Percentiles rank a stretch among this genome's conserved stretches.
Evolutionary conservation across 2,113 vertebrate genomes (phyloP).

Genomic region (Corythaixoides concolor): DNA sequence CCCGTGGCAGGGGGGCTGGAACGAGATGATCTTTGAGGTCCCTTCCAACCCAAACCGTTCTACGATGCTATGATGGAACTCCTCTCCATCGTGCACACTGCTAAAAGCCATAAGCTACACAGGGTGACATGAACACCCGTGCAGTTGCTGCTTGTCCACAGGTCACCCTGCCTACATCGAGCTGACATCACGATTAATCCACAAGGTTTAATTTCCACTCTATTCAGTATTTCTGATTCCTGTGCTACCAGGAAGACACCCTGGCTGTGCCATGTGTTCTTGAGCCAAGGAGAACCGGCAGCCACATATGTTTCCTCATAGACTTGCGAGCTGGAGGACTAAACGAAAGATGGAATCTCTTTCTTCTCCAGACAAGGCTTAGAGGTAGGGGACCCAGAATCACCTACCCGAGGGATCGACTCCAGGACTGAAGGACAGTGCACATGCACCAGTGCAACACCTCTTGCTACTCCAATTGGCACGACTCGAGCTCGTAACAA

Average conservation of each 20-base stretch:
- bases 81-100: not conserved
- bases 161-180: not conserved
- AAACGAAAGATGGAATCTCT: fast-evolving
- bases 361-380: not conserved
- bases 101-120: fast-evolving
- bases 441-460: fast-evolving
- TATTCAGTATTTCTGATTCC: fast-evolving
- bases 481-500: not conserved
- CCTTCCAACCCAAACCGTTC: too few relatives aligned
- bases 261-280: too few relatives aligned
- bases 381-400: not conserved
- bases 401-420: fast-evolving
- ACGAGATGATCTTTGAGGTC: too few relatives aligned
- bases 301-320: not conserved
- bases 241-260: not conserved
- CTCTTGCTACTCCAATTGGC: not conserved
- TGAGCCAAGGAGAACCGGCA: not conserved
- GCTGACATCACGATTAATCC: fast-evolving
- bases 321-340: not conserved
- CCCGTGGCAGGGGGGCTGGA: too few relatives aligned
- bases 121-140: fast-evolving
- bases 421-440: not conserved
- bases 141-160: not conserved
- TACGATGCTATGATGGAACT: not conserved
- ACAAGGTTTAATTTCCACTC: not conserved